Conservation (phyloP, 37 sponge, comb jelly and placozoan species). For the Axinella damicornis region DNA sequence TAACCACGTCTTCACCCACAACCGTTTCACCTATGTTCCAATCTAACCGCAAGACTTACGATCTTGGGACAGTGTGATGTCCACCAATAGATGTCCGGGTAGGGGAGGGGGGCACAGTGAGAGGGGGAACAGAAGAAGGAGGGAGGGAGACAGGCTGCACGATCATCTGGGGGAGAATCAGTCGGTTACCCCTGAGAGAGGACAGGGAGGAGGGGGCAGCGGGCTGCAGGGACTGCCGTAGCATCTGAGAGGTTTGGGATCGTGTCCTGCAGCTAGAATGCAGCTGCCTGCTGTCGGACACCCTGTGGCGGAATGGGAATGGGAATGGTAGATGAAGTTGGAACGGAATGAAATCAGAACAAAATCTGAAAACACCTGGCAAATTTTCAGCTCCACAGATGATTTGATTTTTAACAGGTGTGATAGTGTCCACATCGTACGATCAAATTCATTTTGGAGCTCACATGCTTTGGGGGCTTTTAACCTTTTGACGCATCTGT, state of each 20-base stretch:
- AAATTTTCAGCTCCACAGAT: too few species aligned
- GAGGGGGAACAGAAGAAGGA: neutral
- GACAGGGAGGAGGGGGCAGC: neutral
- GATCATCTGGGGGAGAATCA: neutral
- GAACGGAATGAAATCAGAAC: too few species aligned
- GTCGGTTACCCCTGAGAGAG: neutral
- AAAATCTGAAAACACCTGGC: too few species aligned
- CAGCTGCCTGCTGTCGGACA: neutral
- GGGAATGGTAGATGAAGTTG: neutral
- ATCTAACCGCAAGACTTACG: neutral
- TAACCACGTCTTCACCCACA: too few species aligned
- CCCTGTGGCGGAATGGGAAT: conserved; percentile 2
- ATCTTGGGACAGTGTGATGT: neutral
- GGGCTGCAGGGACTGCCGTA: neutral
- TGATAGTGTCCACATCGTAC: too few species aligned
- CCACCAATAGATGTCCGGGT: too few species aligned
- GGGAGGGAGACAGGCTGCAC: neutral
- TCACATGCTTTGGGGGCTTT: too few species aligned
- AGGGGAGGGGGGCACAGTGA: neutral
- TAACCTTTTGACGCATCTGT: too few species aligned
- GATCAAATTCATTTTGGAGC: too few species aligned
- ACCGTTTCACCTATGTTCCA: too few species aligned
- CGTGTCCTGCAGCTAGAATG: conserved; percentile 14
- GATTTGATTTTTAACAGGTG: too few species aligned
- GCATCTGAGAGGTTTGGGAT: conserved; percentile 28